Base-by-base conservation (phyloP, 2,113 vertebrate species). In the Malurus alboscapulatus region DNA sequence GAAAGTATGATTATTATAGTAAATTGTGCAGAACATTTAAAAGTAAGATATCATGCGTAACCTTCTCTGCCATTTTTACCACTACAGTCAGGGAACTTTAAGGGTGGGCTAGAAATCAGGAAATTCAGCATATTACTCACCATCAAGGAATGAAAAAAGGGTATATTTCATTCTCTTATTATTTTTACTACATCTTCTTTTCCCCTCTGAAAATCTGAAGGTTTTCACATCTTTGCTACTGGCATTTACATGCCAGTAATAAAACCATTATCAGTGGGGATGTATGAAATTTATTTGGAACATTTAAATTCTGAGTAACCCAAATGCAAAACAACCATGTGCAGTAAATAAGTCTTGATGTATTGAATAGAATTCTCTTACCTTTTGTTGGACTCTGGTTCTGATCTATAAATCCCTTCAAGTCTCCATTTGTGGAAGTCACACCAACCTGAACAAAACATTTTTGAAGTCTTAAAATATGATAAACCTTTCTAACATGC, bases 401-500 rank as follows among this genome's bases (percentile, higher is more conserved):
- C 90, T 98, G 98, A 97, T 98, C 97, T 96, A 96, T 97, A 96
- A 97, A 98, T 97, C 97, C 97, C 94, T 96, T 98, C 96, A 97
- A 93, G 95, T 98, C 98, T 95, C 96, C 94, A 95, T 96, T 97
- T 97, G 97, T 96, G 62, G 97, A 96, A 94, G 95, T 96, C 96
- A 98, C 96, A 97, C 95, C 97, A 97, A 97, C 96, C 98, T 98
- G 92, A 97, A 97, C 50, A 96, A 97, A 96, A 97, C 54, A 97
- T 94, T 97, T 96, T 94, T 63, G n/a, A 93, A 96, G 40, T 77
- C 63, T 96, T 96, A 94, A 93, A 90, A 91, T 77, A 81, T 2
- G 27, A 63, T 24, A 83, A 91, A 87, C 17, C 15, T 85, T 96
- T 82, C 51, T 82, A 73, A 63, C 40, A 87, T 17, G 25, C 71